Evolutionary conservation across 2,888 invertebrate genomes (phyloP).

Genomic region (Synergus japonicus): DNA sequence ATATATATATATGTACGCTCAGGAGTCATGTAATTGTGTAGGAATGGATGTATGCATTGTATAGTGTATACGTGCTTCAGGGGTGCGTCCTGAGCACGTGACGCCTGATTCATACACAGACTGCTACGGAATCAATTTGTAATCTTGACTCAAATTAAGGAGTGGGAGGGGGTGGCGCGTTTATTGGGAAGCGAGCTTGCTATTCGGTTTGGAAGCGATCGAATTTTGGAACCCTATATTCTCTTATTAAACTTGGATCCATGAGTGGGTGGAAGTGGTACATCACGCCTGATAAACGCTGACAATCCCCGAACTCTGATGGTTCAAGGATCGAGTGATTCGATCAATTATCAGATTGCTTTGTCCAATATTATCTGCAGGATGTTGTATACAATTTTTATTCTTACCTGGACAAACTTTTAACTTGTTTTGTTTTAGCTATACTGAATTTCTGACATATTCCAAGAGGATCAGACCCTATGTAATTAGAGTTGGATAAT

Average conservation of each 20-base stretch:
- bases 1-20: neutral
- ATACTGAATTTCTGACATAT: neutral
- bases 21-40: slow-evolving; percentile 30
- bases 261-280: slow-evolving; percentile 32
- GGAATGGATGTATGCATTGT: slow-evolving; percentile 52
- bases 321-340: slow-evolving; percentile 35
- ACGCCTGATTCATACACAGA: slow-evolving; percentile 78
- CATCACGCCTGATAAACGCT: slow-evolving; percentile 39
- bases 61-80: slow-evolving; percentile 59
- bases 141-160: slow-evolving; percentile 77
- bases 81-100: slow-evolving; percentile 77
- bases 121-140: slow-evolving; percentile 77
- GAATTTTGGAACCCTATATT: slow-evolving; percentile 43
- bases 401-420: too few species aligned
- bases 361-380: slow-evolving; percentile 8
- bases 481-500: neutral
- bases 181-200: slow-evolving; percentile 67
- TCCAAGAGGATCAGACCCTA: too few species aligned
- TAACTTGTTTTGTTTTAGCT: neutral
- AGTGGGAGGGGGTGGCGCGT: slow-evolving; percentile 66
- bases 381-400: neutral
- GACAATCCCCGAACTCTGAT: slow-evolving; percentile 15
- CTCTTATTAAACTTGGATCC: slow-evolving; percentile 41
- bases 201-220: slow-evolving; percentile 58
- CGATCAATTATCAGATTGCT: slow-evolving; percentile 35